phyloP scores from a whole-genome alignment of 2,797 vertebrate species.

The Uromys caudimaculatus region DNA sequence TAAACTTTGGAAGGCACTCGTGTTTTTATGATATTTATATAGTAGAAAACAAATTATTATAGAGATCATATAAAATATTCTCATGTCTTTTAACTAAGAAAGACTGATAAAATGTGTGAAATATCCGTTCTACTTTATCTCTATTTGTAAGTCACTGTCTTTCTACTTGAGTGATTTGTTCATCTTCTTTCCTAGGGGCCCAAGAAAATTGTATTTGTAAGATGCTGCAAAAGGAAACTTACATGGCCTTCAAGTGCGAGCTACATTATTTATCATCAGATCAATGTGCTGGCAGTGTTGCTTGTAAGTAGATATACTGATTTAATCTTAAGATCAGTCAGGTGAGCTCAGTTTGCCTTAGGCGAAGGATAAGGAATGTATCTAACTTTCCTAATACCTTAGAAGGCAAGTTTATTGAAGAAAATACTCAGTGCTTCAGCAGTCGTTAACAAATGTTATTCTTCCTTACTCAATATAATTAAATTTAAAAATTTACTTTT shows the following conservation, averaged over 20 bases:
- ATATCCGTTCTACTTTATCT: slow-evolving; percentile 4
- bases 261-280: slow-evolving; percentile 72
- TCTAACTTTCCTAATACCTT: slow-evolving; percentile 51
- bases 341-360: slow-evolving; percentile 66
- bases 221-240: slow-evolving; percentile 58
- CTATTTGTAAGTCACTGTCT: slow-evolving; percentile 58
- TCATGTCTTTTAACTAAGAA: slow-evolving; percentile 51
- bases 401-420: slow-evolving; percentile 45
- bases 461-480: not conserved
- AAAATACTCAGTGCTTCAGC: slow-evolving; percentile 52
- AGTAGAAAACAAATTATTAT: slow-evolving; percentile 22
- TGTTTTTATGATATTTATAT: not conserved
- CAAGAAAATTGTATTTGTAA: slow-evolving; percentile 61
- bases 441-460: not conserved
- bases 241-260: slow-evolving; percentile 50
- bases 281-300: slow-evolving; percentile 65
- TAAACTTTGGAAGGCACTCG: not conserved
- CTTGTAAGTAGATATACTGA: slow-evolving; percentile 68
- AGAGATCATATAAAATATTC: not conserved
- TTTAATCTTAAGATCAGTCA: slow-evolving; percentile 66
- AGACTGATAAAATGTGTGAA: slow-evolving; percentile 38
- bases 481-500: not conserved
- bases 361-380: slow-evolving; percentile 63
- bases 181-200: slow-evolving; percentile 40
- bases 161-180: slow-evolving; percentile 69